phyloP scores from a whole-genome alignment of 2,888 invertebrate species.

The Cactoblastis cactorum region DNA sequence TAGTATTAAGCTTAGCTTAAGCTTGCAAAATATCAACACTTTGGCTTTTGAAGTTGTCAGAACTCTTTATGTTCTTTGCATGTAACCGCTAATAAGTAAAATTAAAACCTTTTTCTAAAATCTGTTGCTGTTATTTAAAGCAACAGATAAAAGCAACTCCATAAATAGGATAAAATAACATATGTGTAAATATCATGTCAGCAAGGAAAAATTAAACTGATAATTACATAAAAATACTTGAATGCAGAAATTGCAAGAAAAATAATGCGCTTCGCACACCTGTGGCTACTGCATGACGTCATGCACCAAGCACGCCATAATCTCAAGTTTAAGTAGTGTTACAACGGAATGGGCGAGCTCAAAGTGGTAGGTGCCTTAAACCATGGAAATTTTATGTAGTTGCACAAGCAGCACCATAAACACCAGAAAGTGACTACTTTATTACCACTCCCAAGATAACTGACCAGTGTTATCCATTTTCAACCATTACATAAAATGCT shows the following conservation, averaged over 20 bases:
- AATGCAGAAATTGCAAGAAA: slow-evolving; percentile 36
- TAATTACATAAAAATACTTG: slow-evolving; percentile 18
- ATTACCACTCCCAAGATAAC: slow-evolving; percentile 62
- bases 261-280: slow-evolving; percentile 39
- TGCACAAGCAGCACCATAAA: slow-evolving; percentile 58
- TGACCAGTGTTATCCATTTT: slow-evolving; percentile 54
- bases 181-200: no score
- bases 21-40: no score
- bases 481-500: slow-evolving; percentile 66
- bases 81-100: no score
- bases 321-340: slow-evolving; percentile 17
- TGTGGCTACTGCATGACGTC: slow-evolving; percentile 44
- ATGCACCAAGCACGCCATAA: slow-evolving; percentile 37
- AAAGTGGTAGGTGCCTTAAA: slow-evolving; percentile 17
- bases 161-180: no score
- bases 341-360: slow-evolving; percentile 1
- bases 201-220: not conserved
- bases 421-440: slow-evolving; percentile 57
- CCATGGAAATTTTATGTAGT: slow-evolving; percentile 32
- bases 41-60: no score
- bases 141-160: no score
- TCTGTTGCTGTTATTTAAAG: no score
- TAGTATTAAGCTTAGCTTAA: no score
- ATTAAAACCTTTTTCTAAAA: no score
- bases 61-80: no score